These are phyloP conservation scores for Apamea anceps DNA, from an alignment of 2,888 invertebrate species.

Conservation along the genomic window DNA sequence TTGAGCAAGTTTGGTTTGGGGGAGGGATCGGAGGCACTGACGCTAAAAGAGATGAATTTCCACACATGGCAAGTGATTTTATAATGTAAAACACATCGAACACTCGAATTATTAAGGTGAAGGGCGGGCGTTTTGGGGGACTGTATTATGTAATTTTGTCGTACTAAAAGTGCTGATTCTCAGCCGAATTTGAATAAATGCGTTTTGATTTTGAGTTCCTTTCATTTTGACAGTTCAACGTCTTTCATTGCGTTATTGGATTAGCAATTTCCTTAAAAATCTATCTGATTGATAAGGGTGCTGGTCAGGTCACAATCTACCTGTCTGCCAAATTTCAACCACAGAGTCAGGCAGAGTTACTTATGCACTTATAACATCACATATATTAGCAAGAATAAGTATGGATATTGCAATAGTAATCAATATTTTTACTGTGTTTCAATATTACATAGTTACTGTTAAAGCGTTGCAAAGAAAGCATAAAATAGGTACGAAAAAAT, in stretches of 20 bases:
- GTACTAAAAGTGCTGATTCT: too few species aligned
- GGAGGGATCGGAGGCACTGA: slow-evolving; percentile 26
- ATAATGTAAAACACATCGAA: not conserved
- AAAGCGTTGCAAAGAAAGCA: too few species aligned
- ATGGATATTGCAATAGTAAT: not conserved
- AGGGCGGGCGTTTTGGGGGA: too few species aligned
- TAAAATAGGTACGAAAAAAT: not conserved
- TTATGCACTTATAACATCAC: too few species aligned
- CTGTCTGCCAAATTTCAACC: too few species aligned
- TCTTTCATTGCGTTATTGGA: not conserved
- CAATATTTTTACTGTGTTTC: not conserved
- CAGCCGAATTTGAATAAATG: too few species aligned
- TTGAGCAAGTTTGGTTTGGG: rapidly evolving
- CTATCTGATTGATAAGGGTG: not conserved
- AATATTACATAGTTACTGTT: not conserved
- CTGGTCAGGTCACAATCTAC: not conserved
- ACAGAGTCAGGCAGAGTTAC: too few species aligned
- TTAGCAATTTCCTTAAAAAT: not conserved
- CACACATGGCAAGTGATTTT: slow-evolving; percentile 35
- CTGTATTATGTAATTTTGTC: too few species aligned
- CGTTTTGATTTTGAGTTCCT: not conserved
- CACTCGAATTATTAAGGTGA: not conserved
- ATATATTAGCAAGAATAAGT: not conserved
- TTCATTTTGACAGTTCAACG: not conserved
- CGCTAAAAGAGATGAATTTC: slow-evolving; percentile 36